Evolutionary conservation across 2,888 invertebrate genomes (phyloP).

Genomic region (Clitarchus hookeri): DNA sequence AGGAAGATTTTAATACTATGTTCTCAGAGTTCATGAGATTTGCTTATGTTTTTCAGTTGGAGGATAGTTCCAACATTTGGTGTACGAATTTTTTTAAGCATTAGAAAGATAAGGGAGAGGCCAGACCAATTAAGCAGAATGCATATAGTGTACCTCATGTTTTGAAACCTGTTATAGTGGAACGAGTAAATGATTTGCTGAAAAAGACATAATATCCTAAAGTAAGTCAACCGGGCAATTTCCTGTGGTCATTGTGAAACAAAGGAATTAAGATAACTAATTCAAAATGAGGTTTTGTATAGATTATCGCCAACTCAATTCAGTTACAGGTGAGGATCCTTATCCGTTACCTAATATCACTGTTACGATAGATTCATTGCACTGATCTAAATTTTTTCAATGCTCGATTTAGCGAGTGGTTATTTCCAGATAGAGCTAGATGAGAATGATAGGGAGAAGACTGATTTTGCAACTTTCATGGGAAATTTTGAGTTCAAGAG

Average conservation of each 20-base stretch:
- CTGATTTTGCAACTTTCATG: not conserved
- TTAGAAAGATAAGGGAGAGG: not conserved
- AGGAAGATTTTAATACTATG: not conserved
- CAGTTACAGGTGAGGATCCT: not conserved
- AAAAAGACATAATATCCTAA: not conserved
- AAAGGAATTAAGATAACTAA: not conserved
- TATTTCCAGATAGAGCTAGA: not conserved
- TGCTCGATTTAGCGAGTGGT: not conserved
- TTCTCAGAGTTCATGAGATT: not conserved
- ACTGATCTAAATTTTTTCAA: not conserved
- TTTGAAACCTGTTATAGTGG: not conserved
- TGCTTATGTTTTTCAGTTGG: not conserved
- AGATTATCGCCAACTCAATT: not conserved
- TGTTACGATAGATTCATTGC: not conserved
- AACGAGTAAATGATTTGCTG: not conserved
- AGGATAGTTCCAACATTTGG: not conserved
- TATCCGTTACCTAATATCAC: not conserved
- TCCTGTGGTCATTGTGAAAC: not conserved
- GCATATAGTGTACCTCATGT: not conserved
- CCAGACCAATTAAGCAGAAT: not conserved
- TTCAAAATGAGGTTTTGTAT: not conserved
- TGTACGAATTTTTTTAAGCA: not conserved
- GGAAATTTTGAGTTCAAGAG: not conserved
- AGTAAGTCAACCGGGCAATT: not conserved
- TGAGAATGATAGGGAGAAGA: not conserved